Evolutionary conservation across 2,797 vertebrate species (phyloP).

Genomic region (Pangasius mekongensis): DNA sequence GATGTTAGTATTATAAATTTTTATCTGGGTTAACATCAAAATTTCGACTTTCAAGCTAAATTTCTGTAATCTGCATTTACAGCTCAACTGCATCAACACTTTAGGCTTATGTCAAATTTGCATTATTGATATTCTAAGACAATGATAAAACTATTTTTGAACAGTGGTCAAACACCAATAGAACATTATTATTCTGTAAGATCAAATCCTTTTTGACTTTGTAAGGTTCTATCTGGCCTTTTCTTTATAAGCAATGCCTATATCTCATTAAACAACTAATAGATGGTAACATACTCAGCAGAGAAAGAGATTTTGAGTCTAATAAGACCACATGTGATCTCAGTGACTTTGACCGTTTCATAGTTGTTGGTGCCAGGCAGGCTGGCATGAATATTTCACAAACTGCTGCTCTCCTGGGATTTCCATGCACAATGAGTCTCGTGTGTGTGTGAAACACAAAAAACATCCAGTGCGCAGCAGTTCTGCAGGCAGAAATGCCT

Average conservation of each 20-base stretch:
- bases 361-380: neutral
- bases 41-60: neutral
- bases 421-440: neutral
- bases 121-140: neutral
- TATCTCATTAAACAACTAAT: neutral
- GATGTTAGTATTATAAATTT: neutral
- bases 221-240: neutral
- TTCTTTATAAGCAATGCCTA: neutral
- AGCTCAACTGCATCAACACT: neutral
- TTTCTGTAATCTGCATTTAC: neutral
- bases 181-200: neutral
- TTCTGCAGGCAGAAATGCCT: neutral
- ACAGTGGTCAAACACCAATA: neutral
- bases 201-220: neutral
- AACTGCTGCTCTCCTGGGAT: neutral
- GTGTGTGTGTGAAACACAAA: neutral
- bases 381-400: neutral
- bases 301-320: neutral
- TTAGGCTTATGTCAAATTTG: neutral
- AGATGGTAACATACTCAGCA: neutral
- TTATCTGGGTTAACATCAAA: neutral
- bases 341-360: neutral
- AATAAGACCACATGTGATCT: neutral
- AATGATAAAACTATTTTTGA: neutral
- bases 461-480: neutral